Conservation (phyloP, 2,797 vertebrate species). For the Argentina silus region DNA sequence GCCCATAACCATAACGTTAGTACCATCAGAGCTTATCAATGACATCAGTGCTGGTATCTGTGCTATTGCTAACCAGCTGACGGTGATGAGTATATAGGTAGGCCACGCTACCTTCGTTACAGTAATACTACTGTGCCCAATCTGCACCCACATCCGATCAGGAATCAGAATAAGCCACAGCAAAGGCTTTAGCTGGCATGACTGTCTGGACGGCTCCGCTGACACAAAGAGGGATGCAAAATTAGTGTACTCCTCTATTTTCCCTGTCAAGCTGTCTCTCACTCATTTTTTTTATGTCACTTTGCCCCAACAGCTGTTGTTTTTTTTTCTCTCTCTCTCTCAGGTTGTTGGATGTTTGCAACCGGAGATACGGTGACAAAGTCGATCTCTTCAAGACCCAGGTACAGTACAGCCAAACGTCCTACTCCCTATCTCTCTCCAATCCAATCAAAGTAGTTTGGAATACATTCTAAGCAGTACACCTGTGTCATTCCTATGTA, state of each 20-base stretch:
- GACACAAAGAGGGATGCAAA: background rate
- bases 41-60: background rate
- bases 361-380: slow-evolving; percentile 79
- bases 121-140: background rate
- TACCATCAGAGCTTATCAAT: slow-evolving; percentile 5
- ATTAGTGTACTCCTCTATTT: background rate
- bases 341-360: slow-evolving; percentile 87
- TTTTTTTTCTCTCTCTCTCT: slow-evolving; percentile 19
- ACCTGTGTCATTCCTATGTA: too few relatives aligned
- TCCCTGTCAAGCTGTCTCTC: background rate
- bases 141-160: slow-evolving; percentile 1
- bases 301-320: slow-evolving; percentile 1
- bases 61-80: background rate
- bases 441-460: slow-evolving; percentile 19
- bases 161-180: background rate
- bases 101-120: background rate
- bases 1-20: background rate
- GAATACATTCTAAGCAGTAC: too few relatives aligned
- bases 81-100: background rate
- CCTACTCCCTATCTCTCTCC: slow-evolving; percentile 17
- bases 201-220: background rate
- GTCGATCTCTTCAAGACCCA: slow-evolving; percentile 84
- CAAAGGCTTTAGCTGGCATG: slow-evolving; percentile 4
- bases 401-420: slow-evolving; percentile 68
- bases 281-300: background rate